Conservation (phyloP, 1,140 invertebrate species). For the Lucilia sericata region DNA sequence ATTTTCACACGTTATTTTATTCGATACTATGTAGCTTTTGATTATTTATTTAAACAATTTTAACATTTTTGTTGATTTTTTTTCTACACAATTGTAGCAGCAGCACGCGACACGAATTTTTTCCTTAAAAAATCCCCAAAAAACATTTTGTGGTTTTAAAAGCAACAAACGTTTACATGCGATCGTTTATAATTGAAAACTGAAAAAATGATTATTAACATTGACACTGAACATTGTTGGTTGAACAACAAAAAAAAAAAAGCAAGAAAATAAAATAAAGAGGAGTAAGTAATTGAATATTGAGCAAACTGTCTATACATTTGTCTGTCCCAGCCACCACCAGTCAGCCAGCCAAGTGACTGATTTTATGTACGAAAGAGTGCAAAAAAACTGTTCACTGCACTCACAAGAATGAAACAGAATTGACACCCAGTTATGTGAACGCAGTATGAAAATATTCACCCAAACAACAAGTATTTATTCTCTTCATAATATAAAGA, state of each 20-base stretch:
- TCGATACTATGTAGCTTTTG: too few species aligned
- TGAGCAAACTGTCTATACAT: not conserved
- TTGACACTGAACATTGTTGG: constrained; percentile 32
- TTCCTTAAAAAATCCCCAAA: not conserved
- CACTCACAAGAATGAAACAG: too few species aligned
- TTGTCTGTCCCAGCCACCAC: not conserved
- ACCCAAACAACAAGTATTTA: not conserved
- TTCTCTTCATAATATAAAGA: too few species aligned
- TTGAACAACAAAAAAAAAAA: not conserved
- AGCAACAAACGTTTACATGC: constrained; percentile 32
- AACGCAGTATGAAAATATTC: not conserved
- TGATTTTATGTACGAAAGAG: constrained; percentile 27
- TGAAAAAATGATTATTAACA: constrained; percentile 42
- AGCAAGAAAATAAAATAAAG: not conserved
- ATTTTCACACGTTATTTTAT: not conserved
- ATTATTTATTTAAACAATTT: not conserved
- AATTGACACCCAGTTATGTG: not conserved
- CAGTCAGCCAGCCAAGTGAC: not conserved
- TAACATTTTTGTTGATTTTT: not conserved
- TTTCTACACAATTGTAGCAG: not conserved
- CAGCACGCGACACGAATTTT: constrained; percentile 26
- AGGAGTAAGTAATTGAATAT: not conserved
- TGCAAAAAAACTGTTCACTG: constrained; percentile 4
- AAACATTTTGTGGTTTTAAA: not conserved
- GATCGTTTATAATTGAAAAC: constrained; percentile 42